Conservation (phyloP, 2,113 vertebrate genomes). For the Eurystomus gularis region DNA sequence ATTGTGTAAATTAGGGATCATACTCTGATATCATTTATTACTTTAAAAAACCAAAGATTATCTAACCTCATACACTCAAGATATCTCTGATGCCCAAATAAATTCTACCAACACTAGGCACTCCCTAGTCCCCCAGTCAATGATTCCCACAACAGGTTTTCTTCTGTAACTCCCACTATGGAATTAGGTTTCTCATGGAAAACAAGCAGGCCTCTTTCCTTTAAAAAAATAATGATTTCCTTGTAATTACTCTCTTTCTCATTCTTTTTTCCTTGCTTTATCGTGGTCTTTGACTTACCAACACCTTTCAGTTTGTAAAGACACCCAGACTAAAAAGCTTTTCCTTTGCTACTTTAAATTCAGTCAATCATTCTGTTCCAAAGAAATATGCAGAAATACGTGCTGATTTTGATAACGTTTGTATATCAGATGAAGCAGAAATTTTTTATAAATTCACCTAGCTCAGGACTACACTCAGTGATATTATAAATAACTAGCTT, state of each 20-base stretch:
- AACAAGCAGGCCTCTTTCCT: neutral
- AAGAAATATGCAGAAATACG: neutral
- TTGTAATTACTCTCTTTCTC: neutral
- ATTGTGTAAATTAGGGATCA: neutral
- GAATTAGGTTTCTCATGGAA: neutral
- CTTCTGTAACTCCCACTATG: neutral
- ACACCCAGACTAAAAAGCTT: neutral
- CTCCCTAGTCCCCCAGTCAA: neutral
- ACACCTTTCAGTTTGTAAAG: neutral
- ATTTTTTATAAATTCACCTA: neutral
- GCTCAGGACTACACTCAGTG: neutral
- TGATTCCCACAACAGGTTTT: neutral
- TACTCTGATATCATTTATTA: neutral
- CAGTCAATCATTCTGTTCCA: neutral
- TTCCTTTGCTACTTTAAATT: neutral
- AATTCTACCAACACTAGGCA: neutral
- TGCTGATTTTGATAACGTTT: neutral
- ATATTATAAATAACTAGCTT: neutral
- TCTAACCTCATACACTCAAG: neutral
- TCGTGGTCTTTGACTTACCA: neutral
- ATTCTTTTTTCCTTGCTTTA: neutral
- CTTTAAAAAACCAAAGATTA: neutral
- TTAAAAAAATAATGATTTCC: neutral
- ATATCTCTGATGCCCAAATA: neutral
- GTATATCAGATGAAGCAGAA: neutral